Evolutionary conservation across 37 sponge, comb jelly and placozoan genomes (phyloP), one percentile per base, ranked within the genome.

Genomic region (Dysidea cf. avara): DNA sequence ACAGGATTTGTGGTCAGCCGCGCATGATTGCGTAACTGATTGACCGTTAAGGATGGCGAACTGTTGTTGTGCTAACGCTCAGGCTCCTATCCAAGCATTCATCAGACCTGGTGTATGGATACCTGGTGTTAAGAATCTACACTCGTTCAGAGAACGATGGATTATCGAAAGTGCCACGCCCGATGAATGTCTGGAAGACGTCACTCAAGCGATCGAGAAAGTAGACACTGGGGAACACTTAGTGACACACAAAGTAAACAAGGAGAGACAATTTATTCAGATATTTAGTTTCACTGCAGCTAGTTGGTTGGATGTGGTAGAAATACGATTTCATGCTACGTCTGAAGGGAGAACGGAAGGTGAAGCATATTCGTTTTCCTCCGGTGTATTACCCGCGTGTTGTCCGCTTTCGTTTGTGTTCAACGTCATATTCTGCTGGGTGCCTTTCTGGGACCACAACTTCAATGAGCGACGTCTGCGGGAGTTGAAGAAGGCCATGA

Each of bases 271-370:
- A 6, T 82, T 61, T 38, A 33, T 81, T 11, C 70, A 85, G 67
- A 52, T 90, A 28, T 90, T 81, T 50, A 50, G 58, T 18, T 85
- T 65, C 68, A 90, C 91, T 18, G 26, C 64, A 3, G 35, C 47
- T 18, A 80, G 72, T 67, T 90, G 91, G 91, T 56, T 90, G 59
- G 91, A 90, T 71, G 71, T 90, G 16, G 87, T 85, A 37, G 91
- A 90, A 53, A 65, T 90, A 14, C 56, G 61, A 18, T 80, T 89
- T 28, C 53, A 29, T 4, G 37, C 70, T 2, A 51, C 24, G 17
- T 63, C 14, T 7, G 46, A 47, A 81, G 71, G 53, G 5, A 76
- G 60, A 0, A 81, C 87, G 25, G 30, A 37, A 18, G 87, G 56
- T 29, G 62, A 63, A 17, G 83, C 78, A 16, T 1, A 69, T 16